A percentile compares a stretch with the other conserved stretches of the same genome.
phyloP scores from a whole-genome alignment of 2,797 vertebrate genomes.

The Epinephelus malabaricus region DNA sequence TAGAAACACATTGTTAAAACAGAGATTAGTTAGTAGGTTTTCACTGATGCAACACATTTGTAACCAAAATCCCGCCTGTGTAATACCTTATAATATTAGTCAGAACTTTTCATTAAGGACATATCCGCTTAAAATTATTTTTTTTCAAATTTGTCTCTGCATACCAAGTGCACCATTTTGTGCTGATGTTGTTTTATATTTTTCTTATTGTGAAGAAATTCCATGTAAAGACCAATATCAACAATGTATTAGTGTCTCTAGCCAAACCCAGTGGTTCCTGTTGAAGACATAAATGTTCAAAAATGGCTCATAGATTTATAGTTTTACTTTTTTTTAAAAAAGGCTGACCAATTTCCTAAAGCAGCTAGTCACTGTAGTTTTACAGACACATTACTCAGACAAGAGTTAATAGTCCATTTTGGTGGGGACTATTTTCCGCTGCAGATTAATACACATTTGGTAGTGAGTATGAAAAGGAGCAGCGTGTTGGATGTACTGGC shows the following conservation, averaged over 20 bases:
- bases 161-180: background rate
- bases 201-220: background rate
- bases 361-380: background rate
- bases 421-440: background rate
- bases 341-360: background rate
- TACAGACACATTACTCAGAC: background rate
- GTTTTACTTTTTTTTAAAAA: background rate
- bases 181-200: background rate
- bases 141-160: background rate
- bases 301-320: background rate
- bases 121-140: background rate
- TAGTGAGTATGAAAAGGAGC: constrained; percentile 2
- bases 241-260: background rate
- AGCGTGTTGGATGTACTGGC: background rate
- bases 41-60: background rate
- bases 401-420: background rate
- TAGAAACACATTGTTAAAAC: background rate
- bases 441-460: background rate
- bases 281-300: background rate
- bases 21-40: background rate
- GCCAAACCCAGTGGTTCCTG: background rate
- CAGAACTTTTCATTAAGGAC: background rate
- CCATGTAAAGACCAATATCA: too few species aligned
- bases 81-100: background rate
- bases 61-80: background rate